Conservation (phyloP, 2,113 vertebrate genomes). For the Varanus komodoensis region DNA sequence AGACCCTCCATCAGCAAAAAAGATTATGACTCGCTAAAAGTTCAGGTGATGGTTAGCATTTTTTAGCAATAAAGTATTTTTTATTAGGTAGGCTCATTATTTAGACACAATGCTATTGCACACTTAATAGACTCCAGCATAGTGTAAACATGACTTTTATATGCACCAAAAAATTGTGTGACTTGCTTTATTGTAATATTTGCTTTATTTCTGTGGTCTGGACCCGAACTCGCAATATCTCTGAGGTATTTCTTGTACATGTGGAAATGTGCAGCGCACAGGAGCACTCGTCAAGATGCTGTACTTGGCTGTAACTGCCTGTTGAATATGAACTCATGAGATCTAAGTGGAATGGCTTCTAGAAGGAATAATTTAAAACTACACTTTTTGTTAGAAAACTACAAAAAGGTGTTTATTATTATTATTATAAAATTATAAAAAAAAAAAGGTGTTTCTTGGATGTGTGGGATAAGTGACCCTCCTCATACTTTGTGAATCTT, state of each 20-base stretch:
- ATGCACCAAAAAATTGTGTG: too few species aligned
- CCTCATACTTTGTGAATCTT: not conserved
- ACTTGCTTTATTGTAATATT: too few species aligned
- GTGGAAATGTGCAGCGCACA: not conserved
- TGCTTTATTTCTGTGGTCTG: too few species aligned
- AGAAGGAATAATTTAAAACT: not conserved
- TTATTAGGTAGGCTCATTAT: too few species aligned
- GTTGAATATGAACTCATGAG: not conserved
- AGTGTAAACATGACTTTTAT: too few species aligned
- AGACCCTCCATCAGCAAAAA: too few species aligned
- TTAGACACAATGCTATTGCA: too few species aligned
- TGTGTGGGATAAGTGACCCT: not conserved
- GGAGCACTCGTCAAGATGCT: not conserved
- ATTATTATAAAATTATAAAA: not conserved
- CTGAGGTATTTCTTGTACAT: not conserved
- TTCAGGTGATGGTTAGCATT: too few species aligned
- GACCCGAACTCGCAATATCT: too few species aligned
- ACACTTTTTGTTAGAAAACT: not conserved
- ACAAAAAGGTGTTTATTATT: not conserved
- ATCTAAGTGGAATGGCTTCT: not conserved
- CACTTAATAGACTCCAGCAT: too few species aligned
- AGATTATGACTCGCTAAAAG: too few species aligned
- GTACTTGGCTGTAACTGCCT: not conserved
- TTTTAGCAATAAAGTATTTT: too few species aligned
- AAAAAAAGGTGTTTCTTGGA: not conserved